Conservation (phyloP, 2,888 invertebrate genomes). For the Harpalus rubripes region DNA sequence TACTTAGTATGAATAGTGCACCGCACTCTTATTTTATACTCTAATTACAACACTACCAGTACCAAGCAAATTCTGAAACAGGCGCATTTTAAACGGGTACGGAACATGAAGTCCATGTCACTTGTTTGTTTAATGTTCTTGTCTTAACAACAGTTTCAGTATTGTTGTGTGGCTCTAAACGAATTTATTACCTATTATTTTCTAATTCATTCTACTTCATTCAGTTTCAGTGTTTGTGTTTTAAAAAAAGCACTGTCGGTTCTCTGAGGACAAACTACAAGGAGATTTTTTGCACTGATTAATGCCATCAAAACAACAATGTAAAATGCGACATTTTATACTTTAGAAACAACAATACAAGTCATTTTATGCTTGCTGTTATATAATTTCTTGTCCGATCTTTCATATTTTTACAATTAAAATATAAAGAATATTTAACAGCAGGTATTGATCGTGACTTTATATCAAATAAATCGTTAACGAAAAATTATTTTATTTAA, state of each 20-base stretch:
- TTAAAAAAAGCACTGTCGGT: slow-evolving; percentile 61
- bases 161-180: slow-evolving; percentile 43
- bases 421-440: slow-evolving; percentile 42
- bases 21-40: slow-evolving; percentile 43
- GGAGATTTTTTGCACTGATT: slow-evolving; percentile 36
- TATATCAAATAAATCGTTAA: not conserved
- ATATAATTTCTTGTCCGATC: slow-evolving; percentile 22
- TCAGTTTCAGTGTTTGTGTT: slow-evolving; percentile 65
- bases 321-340: slow-evolving; percentile 66
- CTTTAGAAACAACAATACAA: slow-evolving; percentile 51
- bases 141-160: slow-evolving; percentile 50
- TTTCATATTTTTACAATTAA: slow-evolving; percentile 36
- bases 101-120: slow-evolving; percentile 17
- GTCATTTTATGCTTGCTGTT: slow-evolving; percentile 49
- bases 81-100: slow-evolving; percentile 66
- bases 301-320: slow-evolving; percentile 56
- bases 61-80: slow-evolving; percentile 11
- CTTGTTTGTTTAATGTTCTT: slow-evolving; percentile 47
- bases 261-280: slow-evolving; percentile 51
- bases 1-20: slow-evolving; percentile 19
- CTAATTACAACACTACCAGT: not conserved
- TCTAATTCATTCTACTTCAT: slow-evolving; percentile 43
- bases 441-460: slow-evolving; percentile 31
- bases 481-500: slow-evolving; percentile 48
- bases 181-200: slow-evolving; percentile 8